phyloP scores from a whole-genome alignment of 2,113 vertebrate genomes.

The Climacteris rufus region DNA sequence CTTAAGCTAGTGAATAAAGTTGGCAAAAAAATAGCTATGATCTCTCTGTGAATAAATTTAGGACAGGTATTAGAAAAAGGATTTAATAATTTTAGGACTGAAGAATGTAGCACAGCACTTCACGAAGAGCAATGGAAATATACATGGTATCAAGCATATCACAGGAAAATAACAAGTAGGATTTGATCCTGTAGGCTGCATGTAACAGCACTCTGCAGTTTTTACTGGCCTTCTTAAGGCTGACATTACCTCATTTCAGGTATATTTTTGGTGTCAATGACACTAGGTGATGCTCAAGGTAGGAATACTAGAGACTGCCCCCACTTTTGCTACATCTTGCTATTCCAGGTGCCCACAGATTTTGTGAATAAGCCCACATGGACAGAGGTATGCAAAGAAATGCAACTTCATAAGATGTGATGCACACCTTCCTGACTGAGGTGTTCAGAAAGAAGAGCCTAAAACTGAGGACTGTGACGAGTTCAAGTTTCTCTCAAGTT shows the following conservation, averaged over 20 bases:
- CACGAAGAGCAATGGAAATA: background rate
- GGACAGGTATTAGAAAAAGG: background rate
- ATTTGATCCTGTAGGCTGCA: background rate
- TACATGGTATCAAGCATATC: rapidly evolving
- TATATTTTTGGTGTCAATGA: background rate
- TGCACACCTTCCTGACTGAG: background rate
- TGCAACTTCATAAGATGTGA: background rate
- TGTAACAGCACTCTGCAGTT: background rate
- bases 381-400: background rate
- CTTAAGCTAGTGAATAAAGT: background rate
- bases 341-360: background rate
- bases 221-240: background rate
- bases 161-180: background rate
- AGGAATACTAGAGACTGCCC: background rate
- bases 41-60: background rate
- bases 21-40: background rate
- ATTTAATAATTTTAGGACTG: background rate
- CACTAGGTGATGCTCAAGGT: background rate
- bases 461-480: background rate
- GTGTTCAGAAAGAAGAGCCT: background rate
- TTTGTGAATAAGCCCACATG: background rate
- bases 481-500: background rate
- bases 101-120: background rate
- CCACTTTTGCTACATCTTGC: background rate
- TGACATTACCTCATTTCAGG: background rate